Evolutionary conservation across 2,797 vertebrate species (phyloP).

Genomic region (Sciurus carolinensis): DNA sequence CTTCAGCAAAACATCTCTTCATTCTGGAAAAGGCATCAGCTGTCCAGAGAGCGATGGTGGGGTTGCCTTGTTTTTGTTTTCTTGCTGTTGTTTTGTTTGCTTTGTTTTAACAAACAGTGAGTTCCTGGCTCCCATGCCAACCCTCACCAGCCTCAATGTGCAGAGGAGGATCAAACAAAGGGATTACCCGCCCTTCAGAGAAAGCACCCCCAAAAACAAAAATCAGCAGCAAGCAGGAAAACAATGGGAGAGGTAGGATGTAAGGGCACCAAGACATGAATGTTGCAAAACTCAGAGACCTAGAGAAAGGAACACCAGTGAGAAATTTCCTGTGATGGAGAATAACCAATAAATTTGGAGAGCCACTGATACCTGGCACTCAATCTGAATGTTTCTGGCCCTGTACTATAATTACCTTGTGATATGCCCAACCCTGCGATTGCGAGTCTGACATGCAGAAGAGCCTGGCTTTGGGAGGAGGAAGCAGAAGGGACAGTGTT

Average conservation of each 20-base stretch:
- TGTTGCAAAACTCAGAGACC: not conserved
- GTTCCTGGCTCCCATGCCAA: not conserved
- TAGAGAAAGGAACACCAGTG: not conserved
- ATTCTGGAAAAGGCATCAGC: slow-evolving; percentile 37
- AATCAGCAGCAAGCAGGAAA: not conserved
- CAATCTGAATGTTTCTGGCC: slow-evolving; percentile 14
- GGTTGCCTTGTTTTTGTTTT: not conserved
- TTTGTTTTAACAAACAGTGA: not conserved
- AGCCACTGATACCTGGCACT: not conserved
- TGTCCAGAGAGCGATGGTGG: not conserved
- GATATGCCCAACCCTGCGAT: slow-evolving; percentile 2
- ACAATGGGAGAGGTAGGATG: not conserved
- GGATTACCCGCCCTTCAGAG: not conserved
- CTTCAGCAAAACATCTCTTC: slow-evolving; percentile 10
- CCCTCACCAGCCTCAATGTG: not conserved
- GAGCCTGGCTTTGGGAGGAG: slow-evolving; percentile 49
- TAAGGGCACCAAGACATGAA: not conserved
- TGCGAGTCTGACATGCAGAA: slow-evolving; percentile 20
- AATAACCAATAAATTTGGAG: not conserved
- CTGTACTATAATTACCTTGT: not conserved
- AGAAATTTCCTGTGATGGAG: not conserved
- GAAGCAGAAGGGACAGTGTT: not conserved
- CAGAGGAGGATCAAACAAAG: not conserved
- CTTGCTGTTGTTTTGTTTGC: not conserved
- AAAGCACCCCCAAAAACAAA: not conserved